Conservation (phyloP, 2,888 invertebrate species). For the Hartigia nigra region DNA sequence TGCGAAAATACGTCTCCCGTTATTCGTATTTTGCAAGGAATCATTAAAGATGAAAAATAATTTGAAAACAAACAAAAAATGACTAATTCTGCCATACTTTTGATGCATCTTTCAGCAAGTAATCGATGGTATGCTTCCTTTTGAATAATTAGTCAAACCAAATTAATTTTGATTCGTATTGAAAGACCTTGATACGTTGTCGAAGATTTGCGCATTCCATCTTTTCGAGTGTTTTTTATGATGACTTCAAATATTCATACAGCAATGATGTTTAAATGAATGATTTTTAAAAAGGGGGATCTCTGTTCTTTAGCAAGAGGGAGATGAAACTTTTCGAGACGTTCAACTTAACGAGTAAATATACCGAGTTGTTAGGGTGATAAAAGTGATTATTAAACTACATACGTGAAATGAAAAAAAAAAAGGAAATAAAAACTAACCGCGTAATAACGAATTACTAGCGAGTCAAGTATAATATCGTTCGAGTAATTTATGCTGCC, state of each 20-base stretch:
- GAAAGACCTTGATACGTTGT: background rate
- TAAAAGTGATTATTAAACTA: background rate
- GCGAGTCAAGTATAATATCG: slow-evolving; percentile 11
- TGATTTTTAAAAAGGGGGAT: too few species aligned
- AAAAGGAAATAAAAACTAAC: background rate
- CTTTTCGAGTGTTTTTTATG: background rate
- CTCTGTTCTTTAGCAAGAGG: background rate
- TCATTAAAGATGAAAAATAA: background rate
- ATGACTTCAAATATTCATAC: background rate
- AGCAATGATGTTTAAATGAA: background rate
- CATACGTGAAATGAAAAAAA: background rate
- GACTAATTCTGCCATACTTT: background rate
- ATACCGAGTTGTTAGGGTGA: background rate
- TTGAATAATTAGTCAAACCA: background rate
- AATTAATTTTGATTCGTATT: background rate
- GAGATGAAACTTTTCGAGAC: background rate
- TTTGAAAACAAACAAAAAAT: too few species aligned
- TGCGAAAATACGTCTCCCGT: background rate
- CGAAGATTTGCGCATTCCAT: background rate
- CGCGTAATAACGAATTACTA: background rate
- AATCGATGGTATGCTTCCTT: background rate
- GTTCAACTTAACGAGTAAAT: background rate
- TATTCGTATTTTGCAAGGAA: background rate
- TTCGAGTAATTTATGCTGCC: slow-evolving; percentile 50
- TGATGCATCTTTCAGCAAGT: background rate